These are phyloP conservation scores for Junco hyemalis DNA, from an alignment of 2,113 vertebrate species.

Conservation along the genomic window DNA sequence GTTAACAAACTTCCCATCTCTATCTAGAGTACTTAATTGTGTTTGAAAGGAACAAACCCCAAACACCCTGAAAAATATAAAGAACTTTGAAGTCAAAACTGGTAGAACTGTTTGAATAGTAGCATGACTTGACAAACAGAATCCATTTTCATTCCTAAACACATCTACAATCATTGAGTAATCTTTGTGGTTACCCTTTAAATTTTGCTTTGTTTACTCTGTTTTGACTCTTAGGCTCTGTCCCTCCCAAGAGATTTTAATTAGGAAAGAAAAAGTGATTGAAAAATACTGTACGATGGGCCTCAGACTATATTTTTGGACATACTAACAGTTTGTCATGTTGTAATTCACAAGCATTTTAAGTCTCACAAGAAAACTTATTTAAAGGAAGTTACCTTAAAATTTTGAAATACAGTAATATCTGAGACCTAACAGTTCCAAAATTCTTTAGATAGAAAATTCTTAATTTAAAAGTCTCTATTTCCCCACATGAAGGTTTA, in stretches of 20 bases:
- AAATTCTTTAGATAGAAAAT: neutral
- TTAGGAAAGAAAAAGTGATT: neutral
- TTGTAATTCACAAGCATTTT: neutral
- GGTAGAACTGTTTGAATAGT: neutral
- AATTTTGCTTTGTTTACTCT: neutral
- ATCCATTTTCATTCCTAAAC: neutral
- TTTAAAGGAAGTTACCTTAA: neutral
- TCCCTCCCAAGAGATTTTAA: neutral
- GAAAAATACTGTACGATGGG: accelerated
- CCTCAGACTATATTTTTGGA: neutral
- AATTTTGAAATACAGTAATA: neutral
- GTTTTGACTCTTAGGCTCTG: neutral
- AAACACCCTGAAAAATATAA: neutral
- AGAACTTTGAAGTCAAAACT: neutral
- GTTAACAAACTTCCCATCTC: neutral
- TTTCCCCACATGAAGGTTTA: neutral
- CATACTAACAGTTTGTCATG: neutral
- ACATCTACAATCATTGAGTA: neutral
- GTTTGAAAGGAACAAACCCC: neutral
- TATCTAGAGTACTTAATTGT: neutral
- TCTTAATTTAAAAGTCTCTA: neutral
- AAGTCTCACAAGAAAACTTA: neutral
- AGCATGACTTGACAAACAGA: neutral
- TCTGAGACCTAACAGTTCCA: neutral
- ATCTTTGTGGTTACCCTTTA: neutral